These are phyloP conservation scores for Drosophila helvetica DNA, from an alignment of 2,888 invertebrate species.

Conservation along the genomic window DNA sequence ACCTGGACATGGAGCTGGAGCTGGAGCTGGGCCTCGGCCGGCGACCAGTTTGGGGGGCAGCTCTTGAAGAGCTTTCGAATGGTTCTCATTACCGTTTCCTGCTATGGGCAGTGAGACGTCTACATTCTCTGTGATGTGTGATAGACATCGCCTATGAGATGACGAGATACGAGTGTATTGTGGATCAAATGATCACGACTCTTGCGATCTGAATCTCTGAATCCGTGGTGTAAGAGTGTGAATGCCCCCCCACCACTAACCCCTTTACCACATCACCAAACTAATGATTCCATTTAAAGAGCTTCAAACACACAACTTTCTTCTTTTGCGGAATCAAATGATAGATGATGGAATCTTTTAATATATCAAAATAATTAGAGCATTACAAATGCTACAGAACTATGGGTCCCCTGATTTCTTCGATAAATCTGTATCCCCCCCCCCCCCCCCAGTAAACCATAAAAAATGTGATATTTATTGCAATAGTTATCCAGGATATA, in stretches of 20 bases:
- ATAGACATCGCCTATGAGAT: slow-evolving; percentile 33
- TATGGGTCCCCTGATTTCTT: no score
- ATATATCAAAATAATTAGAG: neutral
- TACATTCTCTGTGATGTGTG: slow-evolving; percentile 36
- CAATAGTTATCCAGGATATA: no score
- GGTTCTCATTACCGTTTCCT: slow-evolving; percentile 44
- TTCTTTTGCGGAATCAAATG: neutral
- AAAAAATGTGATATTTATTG: no score
- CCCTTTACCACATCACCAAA: neutral
- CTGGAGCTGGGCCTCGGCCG: no score
- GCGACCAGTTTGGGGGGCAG: no score
- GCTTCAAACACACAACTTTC: neutral
- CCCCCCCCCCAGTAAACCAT: no score
- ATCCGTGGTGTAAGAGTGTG: slow-evolving; percentile 1
- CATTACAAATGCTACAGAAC: no score
- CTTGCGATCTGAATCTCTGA: slow-evolving; percentile 34
- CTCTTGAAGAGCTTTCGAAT: slow-evolving; percentile 41
- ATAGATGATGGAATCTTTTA: neutral
- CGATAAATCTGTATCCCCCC: no score
- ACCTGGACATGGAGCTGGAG: no score
- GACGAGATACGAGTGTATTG: neutral
- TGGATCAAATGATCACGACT: slow-evolving; percentile 40
- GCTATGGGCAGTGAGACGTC: slow-evolving; percentile 45
- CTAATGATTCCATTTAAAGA: slow-evolving; percentile 1
- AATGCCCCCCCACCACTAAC: neutral